These are phyloP conservation scores for Lanistes nyassanus DNA, from an alignment of 1,140 invertebrate genomes.

Conservation along the genomic window DNA sequence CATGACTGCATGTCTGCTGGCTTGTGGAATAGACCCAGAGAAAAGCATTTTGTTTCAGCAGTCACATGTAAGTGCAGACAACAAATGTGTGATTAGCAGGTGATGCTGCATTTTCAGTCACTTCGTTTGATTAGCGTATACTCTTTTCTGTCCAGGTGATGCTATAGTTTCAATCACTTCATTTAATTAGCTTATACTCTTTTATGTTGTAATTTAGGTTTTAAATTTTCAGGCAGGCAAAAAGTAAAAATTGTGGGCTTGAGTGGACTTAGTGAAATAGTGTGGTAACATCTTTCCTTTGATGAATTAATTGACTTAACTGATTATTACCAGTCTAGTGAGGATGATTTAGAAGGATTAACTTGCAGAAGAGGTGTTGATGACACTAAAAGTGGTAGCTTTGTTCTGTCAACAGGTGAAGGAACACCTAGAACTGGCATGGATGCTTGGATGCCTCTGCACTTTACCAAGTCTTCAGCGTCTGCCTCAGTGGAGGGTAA, in stretches of 20 bases:
- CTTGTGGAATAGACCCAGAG: conserved; percentile 89
- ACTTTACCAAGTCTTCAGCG: conserved; percentile 85
- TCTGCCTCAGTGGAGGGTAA: conserved; percentile 88
- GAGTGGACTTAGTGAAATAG: too few relatives aligned
- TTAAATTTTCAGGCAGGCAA: background rate
- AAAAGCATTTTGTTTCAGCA: conserved; percentile 90
- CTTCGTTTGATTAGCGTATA: too few relatives aligned
- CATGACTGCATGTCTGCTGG: conserved; percentile 86
- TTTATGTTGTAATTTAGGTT: background rate
- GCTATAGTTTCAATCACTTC: too few relatives aligned
- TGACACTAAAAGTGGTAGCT: background rate
- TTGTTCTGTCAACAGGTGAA: conserved; percentile 47
- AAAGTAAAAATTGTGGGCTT: background rate
- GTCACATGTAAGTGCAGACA: conserved; percentile 72
- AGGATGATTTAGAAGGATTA: too few relatives aligned
- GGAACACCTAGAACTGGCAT: conserved; percentile 87
- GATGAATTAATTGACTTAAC: too few relatives aligned
- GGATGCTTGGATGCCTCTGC: conserved; percentile 87
- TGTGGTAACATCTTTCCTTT: too few relatives aligned
- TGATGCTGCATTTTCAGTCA: background rate
- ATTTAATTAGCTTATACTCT: background rate
- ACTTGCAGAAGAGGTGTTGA: too few relatives aligned
- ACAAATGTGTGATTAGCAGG: background rate
- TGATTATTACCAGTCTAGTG: too few relatives aligned
- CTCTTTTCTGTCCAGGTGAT: background rate